phyloP scores from a whole-genome alignment of 2,888 invertebrate species.

The Theretra japonica region DNA sequence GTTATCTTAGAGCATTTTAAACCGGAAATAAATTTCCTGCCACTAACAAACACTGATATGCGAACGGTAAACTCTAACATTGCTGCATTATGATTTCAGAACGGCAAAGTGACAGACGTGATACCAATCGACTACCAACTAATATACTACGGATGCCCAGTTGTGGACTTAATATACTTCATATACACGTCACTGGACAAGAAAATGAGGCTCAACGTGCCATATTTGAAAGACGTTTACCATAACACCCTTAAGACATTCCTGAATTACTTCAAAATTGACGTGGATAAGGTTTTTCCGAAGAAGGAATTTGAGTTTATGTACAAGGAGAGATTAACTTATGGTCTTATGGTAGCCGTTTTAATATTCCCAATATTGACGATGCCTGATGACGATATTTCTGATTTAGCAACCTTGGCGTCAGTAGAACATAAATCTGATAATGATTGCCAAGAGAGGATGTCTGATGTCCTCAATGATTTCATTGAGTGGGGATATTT shows the following conservation, averaged over 20 bases:
- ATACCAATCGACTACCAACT: constrained; percentile 53
- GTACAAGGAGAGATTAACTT: constrained; percentile 50
- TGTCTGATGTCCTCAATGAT: constrained; percentile 48
- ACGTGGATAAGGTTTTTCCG: constrained; percentile 47
- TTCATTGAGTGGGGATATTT: constrained; percentile 50
- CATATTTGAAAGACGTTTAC: constrained; percentile 54
- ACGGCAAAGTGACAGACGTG: constrained; percentile 44
- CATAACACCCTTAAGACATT: constrained; percentile 48
- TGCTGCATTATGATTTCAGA: constrained; percentile 42
- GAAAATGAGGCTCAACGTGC: constrained; percentile 49
- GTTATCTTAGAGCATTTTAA: too few species aligned
- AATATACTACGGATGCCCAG: constrained; percentile 47
- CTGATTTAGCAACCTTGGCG: constrained; percentile 33
- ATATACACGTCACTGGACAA: constrained; percentile 48
- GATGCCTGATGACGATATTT: constrained; percentile 31
- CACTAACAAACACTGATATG: too few species aligned
- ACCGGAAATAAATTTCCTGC: too few species aligned
- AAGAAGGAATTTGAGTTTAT: constrained; percentile 52
- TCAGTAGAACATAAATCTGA: constrained; percentile 36
- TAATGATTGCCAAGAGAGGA: constrained; percentile 38
- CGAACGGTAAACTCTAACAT: neutral
- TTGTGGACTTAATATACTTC: constrained; percentile 49
- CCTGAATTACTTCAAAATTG: constrained; percentile 50
- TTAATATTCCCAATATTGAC: constrained; percentile 41
- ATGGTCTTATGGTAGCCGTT: constrained; percentile 51